Base-by-base conservation (phyloP, 1,140 invertebrate genomes). In the Adoxophyes honmai region DNA sequence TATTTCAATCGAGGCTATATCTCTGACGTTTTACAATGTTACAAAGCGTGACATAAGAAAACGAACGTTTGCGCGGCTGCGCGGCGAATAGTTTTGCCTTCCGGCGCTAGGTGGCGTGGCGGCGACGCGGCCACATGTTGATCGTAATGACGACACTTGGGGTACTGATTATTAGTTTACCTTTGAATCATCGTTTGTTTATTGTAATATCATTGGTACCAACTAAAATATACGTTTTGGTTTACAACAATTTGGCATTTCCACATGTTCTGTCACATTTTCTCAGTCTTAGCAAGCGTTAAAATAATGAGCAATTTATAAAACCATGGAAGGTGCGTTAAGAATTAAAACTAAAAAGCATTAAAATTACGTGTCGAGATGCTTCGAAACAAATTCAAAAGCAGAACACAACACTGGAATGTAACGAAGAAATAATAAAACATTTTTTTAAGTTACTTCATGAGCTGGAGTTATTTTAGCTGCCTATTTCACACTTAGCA, bases 201-300 rank as follows among this genome's bases (percentile, higher is more conserved):
- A n/a, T n/a, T n/a, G n/a, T n/a, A n/a, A n/a, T n/a, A n/a, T n/a
- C n/a, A 37, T 21, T 11, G 16, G 21, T 51, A 51, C 21, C 35
- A 62, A 60, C n/a, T 36, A 59, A 66, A 66, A 65, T 48, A 21
- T 21, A 54, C 34, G 64, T 64, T 78, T 78, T 80, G 75, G 70
- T 74, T 73, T 68, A 13, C 16, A 61, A 61, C 56, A 70, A 68
- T 78, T 80, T 73, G 75, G 73, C 60, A 61, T 71, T 64, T 60
- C 53, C 62, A 64, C 60, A 18, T 52, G 10, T 38, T 61, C 65
- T 66, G 66, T 72, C 69, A 65, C 39, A 62, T 58, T 34, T 61
- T 62, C 11, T 73, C 76, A 79, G 76, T 79, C 76, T 75, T 77
- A 33, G 66, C 64, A 57, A 52, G 14, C 54, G 16, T 54, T 34